Base-by-base conservation (phyloP, 2,888 invertebrate species). In the Agrotis ipsilon region DNA sequence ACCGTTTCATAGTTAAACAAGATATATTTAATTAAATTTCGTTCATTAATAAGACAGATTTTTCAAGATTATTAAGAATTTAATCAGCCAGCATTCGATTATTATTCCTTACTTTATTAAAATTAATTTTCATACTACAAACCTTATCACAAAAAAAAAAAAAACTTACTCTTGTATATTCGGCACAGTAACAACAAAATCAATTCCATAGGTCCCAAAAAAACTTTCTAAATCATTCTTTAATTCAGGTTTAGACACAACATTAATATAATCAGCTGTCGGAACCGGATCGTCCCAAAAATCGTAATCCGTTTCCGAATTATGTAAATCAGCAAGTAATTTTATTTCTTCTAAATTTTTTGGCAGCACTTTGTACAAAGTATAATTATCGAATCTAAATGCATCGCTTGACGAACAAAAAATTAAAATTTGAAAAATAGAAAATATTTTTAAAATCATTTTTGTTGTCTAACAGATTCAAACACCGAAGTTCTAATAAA, bases 331-430 rank as follows among this genome's bases (percentile, higher is more conserved):
- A 85, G 93, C 93, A 13, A 97, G 91, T 21, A 95, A 76, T 52
- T 91, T 88, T 39, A 97, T 87, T 51, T 97, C 96, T 1, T 93
- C 88, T 1, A 86, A 81, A 79, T 92, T 96, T 72, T 92, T 89
- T 0, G 97, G 97, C 0, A 91, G 87, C 7, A 97, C 90, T 87
- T 97, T 96, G 81, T 96, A 97, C 11, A 97, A 93, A 21, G 92
- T 88, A 78, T 94, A 93, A 72, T 94, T 94, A 61, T 94, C 94
- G 64, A 90, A 95, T 24, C 92, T 83, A 71, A 92, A 87, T 48
- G 91, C 91, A 78, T 90, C 92, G 82, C 87, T 68, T 3, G 76
- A 65, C 6, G 71, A 86, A 71, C 39, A 21, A 49, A 72, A 72
- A 54, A 80, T 27, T 2, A 85, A 21, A 62, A 87, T 48, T 46